Evolutionary conservation across 2,888 invertebrate genomes (phyloP).

Genomic region (Morpho helenor): DNA sequence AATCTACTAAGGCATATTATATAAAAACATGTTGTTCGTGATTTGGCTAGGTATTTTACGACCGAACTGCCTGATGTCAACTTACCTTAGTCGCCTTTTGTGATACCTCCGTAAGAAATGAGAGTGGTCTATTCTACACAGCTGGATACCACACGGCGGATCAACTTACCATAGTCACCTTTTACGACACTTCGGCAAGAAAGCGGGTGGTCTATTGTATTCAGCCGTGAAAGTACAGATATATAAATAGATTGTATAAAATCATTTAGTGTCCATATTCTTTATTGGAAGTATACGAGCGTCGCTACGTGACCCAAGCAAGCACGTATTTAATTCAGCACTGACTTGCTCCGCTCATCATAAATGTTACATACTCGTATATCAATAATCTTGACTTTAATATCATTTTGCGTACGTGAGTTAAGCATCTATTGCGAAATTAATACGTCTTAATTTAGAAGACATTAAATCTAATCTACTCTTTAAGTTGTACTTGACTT

Average conservation of each 20-base stretch:
- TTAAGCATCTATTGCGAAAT: not conserved
- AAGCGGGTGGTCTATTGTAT: too few relatives aligned
- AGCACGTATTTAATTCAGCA: conserved; percentile 20
- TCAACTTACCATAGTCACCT: too few relatives aligned
- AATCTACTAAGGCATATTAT: too few relatives aligned
- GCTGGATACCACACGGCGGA: too few relatives aligned
- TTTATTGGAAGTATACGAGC: conserved; percentile 11
- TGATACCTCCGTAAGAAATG: too few relatives aligned
- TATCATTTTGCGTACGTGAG: too few relatives aligned
- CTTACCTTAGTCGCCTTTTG: too few relatives aligned
- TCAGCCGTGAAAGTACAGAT: not conserved
- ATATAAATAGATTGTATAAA: conserved; percentile 2
- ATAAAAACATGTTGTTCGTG: too few relatives aligned
- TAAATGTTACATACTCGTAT: not conserved
- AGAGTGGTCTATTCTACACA: too few relatives aligned
- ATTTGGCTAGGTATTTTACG: too few relatives aligned
- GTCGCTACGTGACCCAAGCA: conserved; percentile 13
- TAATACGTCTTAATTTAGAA: not conserved
- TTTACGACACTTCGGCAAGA: too few relatives aligned
- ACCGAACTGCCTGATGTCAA: too few relatives aligned
- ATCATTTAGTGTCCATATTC: conserved; percentile 9
- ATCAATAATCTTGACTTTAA: not conserved
- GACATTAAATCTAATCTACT: not conserved
- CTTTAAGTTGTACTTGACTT: not conserved
- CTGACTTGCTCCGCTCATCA: conserved; percentile 9